Evolutionary conservation across 2,797 vertebrate species (phyloP).

Genomic region (Phalanger gymnotis): DNA sequence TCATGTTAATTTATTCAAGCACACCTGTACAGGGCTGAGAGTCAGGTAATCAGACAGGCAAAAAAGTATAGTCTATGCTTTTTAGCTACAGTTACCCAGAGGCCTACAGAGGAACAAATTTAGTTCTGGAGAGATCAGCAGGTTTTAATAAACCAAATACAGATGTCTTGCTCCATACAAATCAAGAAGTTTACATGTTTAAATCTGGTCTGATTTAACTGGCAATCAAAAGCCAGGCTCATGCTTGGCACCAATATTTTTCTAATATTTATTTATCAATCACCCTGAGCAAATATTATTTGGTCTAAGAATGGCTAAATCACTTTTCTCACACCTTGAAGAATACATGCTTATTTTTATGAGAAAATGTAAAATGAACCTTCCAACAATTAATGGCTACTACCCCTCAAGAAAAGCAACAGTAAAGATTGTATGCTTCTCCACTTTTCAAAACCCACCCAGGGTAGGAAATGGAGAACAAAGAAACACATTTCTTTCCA

Average conservation of each 20-base stretch:
- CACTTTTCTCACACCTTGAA: constrained; percentile 69
- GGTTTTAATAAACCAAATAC: constrained; percentile 86
- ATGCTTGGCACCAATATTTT: constrained; percentile 80
- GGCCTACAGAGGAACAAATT: constrained; percentile 79
- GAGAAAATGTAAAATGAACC: constrained; percentile 73
- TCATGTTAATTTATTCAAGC: constrained; percentile 92
- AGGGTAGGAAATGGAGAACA: constrained; percentile 48
- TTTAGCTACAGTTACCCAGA: constrained; percentile 82
- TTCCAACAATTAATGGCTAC: constrained; percentile 58
- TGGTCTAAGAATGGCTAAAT: constrained; percentile 75
- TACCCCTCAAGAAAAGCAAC: constrained; percentile 48
- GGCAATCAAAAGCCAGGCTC: constrained; percentile 82
- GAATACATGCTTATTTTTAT: constrained; percentile 57
- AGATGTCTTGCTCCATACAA: constrained; percentile 83
- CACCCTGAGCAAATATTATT: constrained; percentile 81
- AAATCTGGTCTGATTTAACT: constrained; percentile 85
- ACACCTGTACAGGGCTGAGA: constrained; percentile 89
- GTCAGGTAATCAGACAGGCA: constrained; percentile 84
- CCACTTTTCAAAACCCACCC: constrained; percentile 49
- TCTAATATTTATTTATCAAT: constrained; percentile 85
- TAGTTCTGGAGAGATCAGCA: constrained; percentile 85
- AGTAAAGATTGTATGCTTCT: constrained; percentile 47
- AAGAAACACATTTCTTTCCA: constrained; percentile 2
- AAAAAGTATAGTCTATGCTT: constrained; percentile 77
- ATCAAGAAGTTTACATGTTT: constrained; percentile 85